A percentile compares a stretch with the other conserved stretches of the same genome.
phyloP scores from a whole-genome alignment of 2,888 invertebrate genomes.

The Clusia tigrina region DNA sequence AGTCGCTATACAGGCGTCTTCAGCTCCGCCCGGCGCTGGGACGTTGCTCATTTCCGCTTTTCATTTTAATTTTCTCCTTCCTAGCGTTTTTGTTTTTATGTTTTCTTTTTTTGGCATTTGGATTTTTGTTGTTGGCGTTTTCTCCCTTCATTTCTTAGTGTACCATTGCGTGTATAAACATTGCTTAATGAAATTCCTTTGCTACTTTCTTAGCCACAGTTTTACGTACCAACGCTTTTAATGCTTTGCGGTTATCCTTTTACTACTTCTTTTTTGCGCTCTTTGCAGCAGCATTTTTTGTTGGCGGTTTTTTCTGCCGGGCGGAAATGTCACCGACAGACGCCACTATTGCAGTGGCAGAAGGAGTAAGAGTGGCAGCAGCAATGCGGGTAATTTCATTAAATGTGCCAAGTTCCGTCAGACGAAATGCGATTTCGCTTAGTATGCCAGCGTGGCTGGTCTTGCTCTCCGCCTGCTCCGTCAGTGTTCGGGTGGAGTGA shows the following conservation, averaged over 20 bases:
- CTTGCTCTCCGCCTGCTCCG: neutral
- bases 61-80: neutral
- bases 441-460: neutral
- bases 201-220: neutral
- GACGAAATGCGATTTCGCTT: conserved; percentile 21
- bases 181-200: neutral
- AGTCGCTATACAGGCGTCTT: neutral
- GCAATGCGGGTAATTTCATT: conserved; percentile 25
- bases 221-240: neutral
- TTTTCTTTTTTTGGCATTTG: neutral
- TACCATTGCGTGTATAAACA: neutral
- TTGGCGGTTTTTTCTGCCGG: neutral
- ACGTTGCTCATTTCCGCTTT: neutral
- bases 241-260: conserved; percentile 11
- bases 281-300: neutral
- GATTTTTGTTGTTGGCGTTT: neutral
- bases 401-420: conserved; percentile 22
- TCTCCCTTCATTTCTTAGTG: neutral
- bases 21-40: neutral
- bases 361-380: neutral
- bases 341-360: conserved; percentile 3
- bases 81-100: neutral
- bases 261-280: conserved; percentile 4
- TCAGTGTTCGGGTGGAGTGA: no score
- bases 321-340: conserved; percentile 16